Percentiles rank a stretch among this genome's conserved stretches.
Evolutionary conservation across 2,113 vertebrate genomes (phyloP).

Genomic region (Laticauda laticaudata): DNA sequence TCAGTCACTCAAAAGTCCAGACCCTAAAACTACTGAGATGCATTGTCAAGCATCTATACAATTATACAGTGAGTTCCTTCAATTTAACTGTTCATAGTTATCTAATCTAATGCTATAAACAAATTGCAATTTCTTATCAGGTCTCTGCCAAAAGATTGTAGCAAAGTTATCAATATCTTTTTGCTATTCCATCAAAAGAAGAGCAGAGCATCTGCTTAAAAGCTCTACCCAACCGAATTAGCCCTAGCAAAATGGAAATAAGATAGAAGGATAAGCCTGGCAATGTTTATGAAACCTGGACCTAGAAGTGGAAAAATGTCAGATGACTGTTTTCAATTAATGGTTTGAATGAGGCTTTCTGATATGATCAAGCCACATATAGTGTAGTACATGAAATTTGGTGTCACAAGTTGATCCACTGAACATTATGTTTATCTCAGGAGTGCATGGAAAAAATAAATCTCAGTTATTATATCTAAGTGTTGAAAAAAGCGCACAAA

Average conservation of each 20-base stretch:
- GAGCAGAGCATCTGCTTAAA: neutral
- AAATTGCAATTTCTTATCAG: neutral
- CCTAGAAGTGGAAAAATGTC: neutral
- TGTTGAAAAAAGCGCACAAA: neutral
- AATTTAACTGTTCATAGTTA: neutral
- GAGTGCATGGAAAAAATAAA: neutral
- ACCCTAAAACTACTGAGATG: neutral
- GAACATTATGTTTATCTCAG: neutral
- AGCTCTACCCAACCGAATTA: neutral
- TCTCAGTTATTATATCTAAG: neutral
- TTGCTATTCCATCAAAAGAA: neutral
- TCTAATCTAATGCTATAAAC: neutral
- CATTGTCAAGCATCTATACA: neutral
- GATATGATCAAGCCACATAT: neutral
- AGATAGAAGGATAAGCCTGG: neutral
- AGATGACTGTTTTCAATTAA: neutral
- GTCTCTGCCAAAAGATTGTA: neutral
- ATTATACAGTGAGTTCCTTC: neutral
- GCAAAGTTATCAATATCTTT: neutral
- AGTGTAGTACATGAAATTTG: no score
- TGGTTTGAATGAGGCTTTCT: neutral
- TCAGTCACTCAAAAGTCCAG: neutral
- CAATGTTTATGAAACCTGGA: neutral
- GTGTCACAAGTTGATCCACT: neutral
- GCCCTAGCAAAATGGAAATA: neutral